Evolutionary conservation across 2,113 vertebrate genomes (phyloP).

Genomic region (Syrmaticus mikado): DNA sequence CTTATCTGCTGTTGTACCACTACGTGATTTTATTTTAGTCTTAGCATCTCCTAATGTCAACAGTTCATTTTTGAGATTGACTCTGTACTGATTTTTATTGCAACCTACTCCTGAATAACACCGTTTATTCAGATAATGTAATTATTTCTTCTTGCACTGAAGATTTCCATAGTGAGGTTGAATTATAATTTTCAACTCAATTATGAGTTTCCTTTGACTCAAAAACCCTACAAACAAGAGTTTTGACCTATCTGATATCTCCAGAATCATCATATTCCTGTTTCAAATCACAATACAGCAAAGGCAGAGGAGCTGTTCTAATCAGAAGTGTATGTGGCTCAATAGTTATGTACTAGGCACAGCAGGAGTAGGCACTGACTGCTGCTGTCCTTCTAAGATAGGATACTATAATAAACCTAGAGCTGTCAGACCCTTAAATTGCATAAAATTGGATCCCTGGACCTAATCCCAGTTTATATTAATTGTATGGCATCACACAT

Average conservation of each 20-base stretch:
- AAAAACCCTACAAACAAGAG: neutral
- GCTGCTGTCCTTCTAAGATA: neutral
- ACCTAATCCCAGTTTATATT: neutral
- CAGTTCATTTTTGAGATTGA: neutral
- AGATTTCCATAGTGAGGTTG: neutral
- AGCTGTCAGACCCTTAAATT: neutral
- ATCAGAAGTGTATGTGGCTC: neutral
- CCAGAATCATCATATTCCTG: neutral
- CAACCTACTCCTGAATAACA: neutral
- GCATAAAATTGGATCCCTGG: neutral
- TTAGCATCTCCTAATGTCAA: neutral
- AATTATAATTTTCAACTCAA: neutral
- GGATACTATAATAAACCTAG: neutral
- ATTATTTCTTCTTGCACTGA: neutral
- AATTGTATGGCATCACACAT: neutral
- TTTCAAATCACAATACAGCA: neutral
- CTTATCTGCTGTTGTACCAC: neutral
- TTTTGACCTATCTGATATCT: neutral
- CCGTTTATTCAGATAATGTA: neutral
- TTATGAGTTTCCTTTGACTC: neutral
- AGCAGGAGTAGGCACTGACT: neutral
- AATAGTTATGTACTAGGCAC: neutral
- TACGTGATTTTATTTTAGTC: neutral
- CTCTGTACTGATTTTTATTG: neutral
- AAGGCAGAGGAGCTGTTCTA: neutral